Evolutionary conservation across 2,797 vertebrate species (phyloP), one percentile per base, ranked within the genome.

Genomic region (Cirrhinus mrigala): DNA sequence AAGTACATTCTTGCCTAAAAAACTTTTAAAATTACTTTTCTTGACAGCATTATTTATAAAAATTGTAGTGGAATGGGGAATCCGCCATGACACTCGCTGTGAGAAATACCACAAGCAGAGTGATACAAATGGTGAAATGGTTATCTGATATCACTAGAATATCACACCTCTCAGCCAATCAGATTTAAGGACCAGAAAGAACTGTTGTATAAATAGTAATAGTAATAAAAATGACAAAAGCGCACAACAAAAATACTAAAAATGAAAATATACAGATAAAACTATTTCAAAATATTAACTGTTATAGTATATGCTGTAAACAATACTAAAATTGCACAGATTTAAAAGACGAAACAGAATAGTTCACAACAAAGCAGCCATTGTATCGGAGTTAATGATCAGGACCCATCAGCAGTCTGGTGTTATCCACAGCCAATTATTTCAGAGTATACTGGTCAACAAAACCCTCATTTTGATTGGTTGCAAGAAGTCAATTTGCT

Each of bases 351-450:
- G 9, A 44, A 9, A 24, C 2, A 71, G 11, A 71, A 24, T 69
- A 2, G 8, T 11, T 50, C 14, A 0, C 6, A 56, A 75, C 50
- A 76, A 76, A 54, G 50, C 48, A 54, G 22, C 15, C 27, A 54
- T 33, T 76, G 50, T 54, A 76, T 27, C 24, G 22, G 48, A 27
- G 48, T 76, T 76, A 76, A 56, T 76, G 50, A 56, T 37, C 16
- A 37, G 74, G 50, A 29, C 50, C 16, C 27, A 76, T 18, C 33
- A n/a, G 16, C 60, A 29, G 60, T 64, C 60, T 29, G 60, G 27
- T 64, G 54, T 37, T 12, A 58, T 46, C 6, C 14, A 24, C 76
- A 79, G 37, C 52, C 14, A 78, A 44, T 62, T 79, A 64, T 40
- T 40, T 48, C 20, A 40, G 69, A 62, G 37, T 33, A 29, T 37